Percentiles rank a stretch among this genome's conserved stretches.
phyloP scores from a whole-genome alignment of 2,113 vertebrate species.

The Mus spicilegus region DNA sequence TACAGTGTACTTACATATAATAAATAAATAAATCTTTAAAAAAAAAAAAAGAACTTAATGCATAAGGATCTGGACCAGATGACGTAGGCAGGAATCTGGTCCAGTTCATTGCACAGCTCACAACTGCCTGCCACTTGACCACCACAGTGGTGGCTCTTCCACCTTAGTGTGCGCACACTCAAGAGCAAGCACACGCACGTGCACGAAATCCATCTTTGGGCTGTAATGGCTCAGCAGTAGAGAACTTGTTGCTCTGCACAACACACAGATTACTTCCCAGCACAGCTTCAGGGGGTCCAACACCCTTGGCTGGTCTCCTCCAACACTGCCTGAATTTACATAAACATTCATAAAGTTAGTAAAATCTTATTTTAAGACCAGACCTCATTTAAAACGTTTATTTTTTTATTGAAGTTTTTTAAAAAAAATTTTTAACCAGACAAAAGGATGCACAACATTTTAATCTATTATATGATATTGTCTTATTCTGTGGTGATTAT shows the following conservation, averaged over 20 bases:
- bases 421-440: slow-evolving; percentile 70
- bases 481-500: slow-evolving; percentile 83
- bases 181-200: neutral
- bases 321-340: neutral
- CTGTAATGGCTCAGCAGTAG: neutral
- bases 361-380: neutral
- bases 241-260: neutral
- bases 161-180: neutral
- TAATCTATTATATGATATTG: neutral
- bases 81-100: too few relatives aligned
- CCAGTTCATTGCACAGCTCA: neutral
- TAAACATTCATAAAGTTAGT: neutral
- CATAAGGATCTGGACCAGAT: neutral
- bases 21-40: too few relatives aligned
- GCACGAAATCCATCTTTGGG: neutral
- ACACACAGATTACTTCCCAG: neutral
- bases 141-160: neutral
- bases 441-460: slow-evolving; percentile 88
- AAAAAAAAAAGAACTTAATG: too few relatives aligned
- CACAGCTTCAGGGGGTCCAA: neutral
- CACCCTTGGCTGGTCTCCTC: neutral
- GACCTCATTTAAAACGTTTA: slow-evolving; percentile 87
- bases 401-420: slow-evolving; percentile 91
- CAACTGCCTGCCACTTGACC: neutral
- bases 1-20: too few relatives aligned